Base-by-base conservation (phyloP, 2,888 invertebrate genomes). In the Chymomyza fuscimana region DNA sequence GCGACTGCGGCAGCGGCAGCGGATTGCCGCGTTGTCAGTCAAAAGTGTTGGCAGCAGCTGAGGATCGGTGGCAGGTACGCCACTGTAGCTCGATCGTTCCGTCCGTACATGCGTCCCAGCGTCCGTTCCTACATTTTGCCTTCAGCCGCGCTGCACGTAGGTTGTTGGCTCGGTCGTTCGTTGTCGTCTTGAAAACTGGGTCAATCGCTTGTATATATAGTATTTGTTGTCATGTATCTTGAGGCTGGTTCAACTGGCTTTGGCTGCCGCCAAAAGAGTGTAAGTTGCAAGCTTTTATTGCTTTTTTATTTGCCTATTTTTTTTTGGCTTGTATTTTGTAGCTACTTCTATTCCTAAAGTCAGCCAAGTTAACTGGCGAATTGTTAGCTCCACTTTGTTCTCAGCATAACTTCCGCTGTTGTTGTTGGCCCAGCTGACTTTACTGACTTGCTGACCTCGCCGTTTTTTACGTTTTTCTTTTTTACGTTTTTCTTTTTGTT, bases 181-280 rank as follows among this genome's bases (percentile, higher is more conserved):
- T 87, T 86, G 90, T 86, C 86, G 90, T 89, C 87, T 88, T 87
- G 81, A 89, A 90, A 91, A 91, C 90, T 91, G 87, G 91, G 91
- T 90, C 90, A 90, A 88, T 90, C 90, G 89, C 89, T 89, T 32
- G 32, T 86, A 78, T 88, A 66, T 73, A 73, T 77, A 76, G 73
- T 76, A 73, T 75, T 77, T 76, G 78, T 85, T 86, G 79, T 15
- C 81, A 81, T 81, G 80, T 71, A 70, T 76, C 83, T 86, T 46
- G 80, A 64, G 64, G 46, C 65, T 69, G 78, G 81, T 76, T 74
- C 81, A 82, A 82, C 81, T 80, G 82, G 83, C 80, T 83, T 70
- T 65, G 12, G 65, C 72, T 65, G 72, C 75, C 76, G 73, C 65
- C 79, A 75, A 79, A 74, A 76, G 74, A 81, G 81, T 86, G 86